Evolutionary conservation across 2,888 invertebrate genomes (phyloP).

Genomic region (Nudaria mundana): DNA sequence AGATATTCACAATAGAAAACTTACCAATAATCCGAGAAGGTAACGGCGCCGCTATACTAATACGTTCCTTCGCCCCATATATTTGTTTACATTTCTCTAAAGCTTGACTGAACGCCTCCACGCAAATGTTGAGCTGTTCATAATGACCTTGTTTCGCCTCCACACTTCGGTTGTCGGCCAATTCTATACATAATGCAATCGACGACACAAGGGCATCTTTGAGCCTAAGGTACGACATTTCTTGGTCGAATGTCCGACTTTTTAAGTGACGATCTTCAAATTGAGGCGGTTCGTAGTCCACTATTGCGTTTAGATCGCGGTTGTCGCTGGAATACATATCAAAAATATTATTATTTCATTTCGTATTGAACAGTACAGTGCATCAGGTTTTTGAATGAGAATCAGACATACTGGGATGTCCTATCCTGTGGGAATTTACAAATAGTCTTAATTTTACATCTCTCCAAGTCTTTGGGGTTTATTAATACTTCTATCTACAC

Average conservation of each 20-base stretch:
- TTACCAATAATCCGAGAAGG: slow-evolving; percentile 68
- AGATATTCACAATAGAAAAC: slow-evolving; percentile 12
- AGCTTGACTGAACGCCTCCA: slow-evolving; percentile 55
- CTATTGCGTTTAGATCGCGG: slow-evolving; percentile 87
- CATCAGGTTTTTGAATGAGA: too few species aligned
- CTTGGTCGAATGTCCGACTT: slow-evolving; percentile 59
- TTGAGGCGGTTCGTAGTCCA: slow-evolving; percentile 85
- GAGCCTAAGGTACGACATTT: slow-evolving; percentile 58
- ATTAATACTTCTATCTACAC: too few species aligned
- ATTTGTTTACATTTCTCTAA: slow-evolving; percentile 51
- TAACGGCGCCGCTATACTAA: slow-evolving; percentile 56
- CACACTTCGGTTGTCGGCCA: slow-evolving; percentile 44
- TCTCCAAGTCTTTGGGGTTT: too few species aligned
- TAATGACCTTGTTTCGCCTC: slow-evolving; percentile 47
- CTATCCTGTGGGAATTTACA: too few species aligned
- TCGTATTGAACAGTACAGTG: too few species aligned
- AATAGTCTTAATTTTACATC: too few species aligned
- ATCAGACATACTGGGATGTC: too few species aligned
- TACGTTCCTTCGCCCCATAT: slow-evolving; percentile 46
- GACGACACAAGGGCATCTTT: slow-evolving; percentile 62
- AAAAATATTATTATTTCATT: too few species aligned
- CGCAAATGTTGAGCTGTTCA: slow-evolving; percentile 48
- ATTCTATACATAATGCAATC: slow-evolving; percentile 60
- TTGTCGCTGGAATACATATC: slow-evolving; percentile 81
- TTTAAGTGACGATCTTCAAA: slow-evolving; percentile 51